A percentile compares a stretch with the other conserved stretches of the same genome.
These are phyloP conservation scores for Recurvirostra avosetta DNA, from an alignment of 2,113 vertebrate species.

Conservation along the genomic window DNA sequence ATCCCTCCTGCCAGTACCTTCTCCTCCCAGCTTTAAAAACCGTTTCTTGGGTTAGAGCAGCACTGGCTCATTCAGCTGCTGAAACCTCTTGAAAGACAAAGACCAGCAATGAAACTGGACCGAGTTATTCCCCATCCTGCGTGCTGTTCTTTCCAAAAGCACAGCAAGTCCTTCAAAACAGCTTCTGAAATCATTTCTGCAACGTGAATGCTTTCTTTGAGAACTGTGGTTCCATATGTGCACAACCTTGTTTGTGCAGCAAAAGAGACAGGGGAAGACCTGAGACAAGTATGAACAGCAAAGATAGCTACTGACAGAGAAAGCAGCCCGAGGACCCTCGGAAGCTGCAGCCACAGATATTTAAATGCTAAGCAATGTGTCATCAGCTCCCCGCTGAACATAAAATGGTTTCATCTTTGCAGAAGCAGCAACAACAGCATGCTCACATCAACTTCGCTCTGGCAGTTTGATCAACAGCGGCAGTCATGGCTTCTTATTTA, in stretches of 20 bases:
- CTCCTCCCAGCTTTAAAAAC: not conserved
- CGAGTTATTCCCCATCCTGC: accelerated
- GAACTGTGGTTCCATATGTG: not conserved
- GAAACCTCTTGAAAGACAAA: not conserved
- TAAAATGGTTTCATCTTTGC: not conserved
- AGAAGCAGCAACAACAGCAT: slow-evolving; percentile 10
- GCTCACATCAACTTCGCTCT: not conserved
- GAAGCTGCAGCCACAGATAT: not conserved
- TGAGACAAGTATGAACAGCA: not conserved
- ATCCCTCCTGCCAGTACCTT: not conserved
- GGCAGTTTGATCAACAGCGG: not conserved
- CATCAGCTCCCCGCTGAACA: slow-evolving; percentile 3
- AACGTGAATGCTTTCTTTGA: accelerated
- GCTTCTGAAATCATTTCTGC: not conserved
- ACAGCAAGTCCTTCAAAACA: not conserved
- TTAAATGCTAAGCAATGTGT: not conserved
- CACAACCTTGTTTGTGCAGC: not conserved
- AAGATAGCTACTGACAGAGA: not conserved
- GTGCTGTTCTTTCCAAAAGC: not conserved
- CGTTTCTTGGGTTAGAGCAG: not conserved
- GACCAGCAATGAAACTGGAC: not conserved
- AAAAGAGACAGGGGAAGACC: not conserved
- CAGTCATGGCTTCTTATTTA: not conserved
- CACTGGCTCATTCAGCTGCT: accelerated
- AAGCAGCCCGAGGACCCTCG: not conserved